Evolutionary conservation across 2,888 invertebrate species (phyloP).

Genomic region (Automeris io): DNA sequence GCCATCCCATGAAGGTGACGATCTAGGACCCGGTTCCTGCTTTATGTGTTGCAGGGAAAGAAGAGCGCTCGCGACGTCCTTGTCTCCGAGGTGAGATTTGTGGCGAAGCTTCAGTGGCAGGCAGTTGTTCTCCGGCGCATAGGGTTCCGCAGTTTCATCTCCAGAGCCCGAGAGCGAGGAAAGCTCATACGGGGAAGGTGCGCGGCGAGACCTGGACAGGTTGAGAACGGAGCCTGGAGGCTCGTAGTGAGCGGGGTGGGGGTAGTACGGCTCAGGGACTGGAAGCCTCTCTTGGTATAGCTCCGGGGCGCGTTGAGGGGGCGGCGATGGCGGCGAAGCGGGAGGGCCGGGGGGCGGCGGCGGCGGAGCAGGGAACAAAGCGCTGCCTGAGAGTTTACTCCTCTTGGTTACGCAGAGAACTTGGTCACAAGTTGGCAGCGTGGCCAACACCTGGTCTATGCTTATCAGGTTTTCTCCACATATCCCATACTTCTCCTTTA

Average conservation of each 20-base stretch:
- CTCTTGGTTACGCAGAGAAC: constrained; percentile 90
- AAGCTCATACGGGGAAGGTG: constrained; percentile 88
- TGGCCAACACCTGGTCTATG: constrained; percentile 92
- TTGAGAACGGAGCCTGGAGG: constrained; percentile 83
- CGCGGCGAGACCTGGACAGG: constrained; percentile 80
- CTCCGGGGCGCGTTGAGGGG: constrained; percentile 74
- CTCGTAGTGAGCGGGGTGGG: constrained; percentile 76
- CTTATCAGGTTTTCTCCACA: constrained; percentile 91
- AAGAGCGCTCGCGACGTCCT: constrained; percentile 90
- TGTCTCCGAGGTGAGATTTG: constrained; percentile 93
- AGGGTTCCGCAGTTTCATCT: constrained; percentile 66
- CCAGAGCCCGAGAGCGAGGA: constrained; percentile 84
- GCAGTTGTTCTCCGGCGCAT: constrained; percentile 83
- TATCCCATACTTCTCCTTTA: constrained; percentile 95
- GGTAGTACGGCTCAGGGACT: constrained; percentile 66
- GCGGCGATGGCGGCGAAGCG: constrained; percentile 68
- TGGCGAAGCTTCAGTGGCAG: constrained; percentile 94
- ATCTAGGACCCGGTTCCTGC: constrained; percentile 87
- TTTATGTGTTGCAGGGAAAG: constrained; percentile 91
- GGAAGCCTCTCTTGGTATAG: constrained; percentile 68
- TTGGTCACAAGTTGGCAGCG: constrained; percentile 89
- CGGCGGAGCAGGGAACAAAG: constrained; percentile 73
- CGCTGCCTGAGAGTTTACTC: constrained; percentile 62
- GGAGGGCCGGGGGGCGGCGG: constrained; percentile 74
- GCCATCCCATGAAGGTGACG: constrained; percentile 91